Conservation (phyloP, 2,113 vertebrate species). For the Eretmochelys imbricata region DNA sequence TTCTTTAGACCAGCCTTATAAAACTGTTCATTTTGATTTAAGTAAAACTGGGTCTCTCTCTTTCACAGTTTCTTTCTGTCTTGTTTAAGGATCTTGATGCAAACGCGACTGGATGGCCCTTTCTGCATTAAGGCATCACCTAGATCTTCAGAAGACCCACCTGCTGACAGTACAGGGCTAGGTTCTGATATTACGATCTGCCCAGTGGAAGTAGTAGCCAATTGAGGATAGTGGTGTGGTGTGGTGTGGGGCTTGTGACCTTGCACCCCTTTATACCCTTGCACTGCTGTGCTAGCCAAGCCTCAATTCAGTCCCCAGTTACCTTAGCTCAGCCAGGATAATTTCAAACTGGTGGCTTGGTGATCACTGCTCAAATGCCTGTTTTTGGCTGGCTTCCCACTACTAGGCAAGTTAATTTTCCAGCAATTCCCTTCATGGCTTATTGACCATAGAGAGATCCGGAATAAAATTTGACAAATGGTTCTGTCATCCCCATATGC, state of each 20-base stretch:
- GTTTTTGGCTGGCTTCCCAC: neutral
- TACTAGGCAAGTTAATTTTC: slow-evolving; percentile 9
- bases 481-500: neutral
- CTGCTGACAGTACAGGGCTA: neutral
- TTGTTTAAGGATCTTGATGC: neutral
- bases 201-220: neutral
- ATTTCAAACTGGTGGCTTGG: neutral
- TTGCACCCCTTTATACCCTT: neutral
- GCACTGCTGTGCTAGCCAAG: neutral
- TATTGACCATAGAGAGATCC: slow-evolving; percentile 24
- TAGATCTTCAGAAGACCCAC: accelerated
- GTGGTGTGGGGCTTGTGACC: neutral
- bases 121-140: neutral
- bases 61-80: accelerated
- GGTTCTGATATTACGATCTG: neutral
- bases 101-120: neutral
- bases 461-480: slow-evolving; percentile 17
- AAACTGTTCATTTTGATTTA: neutral
- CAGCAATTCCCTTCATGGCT: neutral
- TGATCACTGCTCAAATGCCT: neutral
- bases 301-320: neutral
- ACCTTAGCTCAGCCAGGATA: accelerated
- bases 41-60: neutral
- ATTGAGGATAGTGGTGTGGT: neutral
- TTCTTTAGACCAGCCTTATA: neutral